phyloP scores from a whole-genome alignment of 2,797 vertebrate genomes.

The Platyrinchus mystaceus region DNA sequence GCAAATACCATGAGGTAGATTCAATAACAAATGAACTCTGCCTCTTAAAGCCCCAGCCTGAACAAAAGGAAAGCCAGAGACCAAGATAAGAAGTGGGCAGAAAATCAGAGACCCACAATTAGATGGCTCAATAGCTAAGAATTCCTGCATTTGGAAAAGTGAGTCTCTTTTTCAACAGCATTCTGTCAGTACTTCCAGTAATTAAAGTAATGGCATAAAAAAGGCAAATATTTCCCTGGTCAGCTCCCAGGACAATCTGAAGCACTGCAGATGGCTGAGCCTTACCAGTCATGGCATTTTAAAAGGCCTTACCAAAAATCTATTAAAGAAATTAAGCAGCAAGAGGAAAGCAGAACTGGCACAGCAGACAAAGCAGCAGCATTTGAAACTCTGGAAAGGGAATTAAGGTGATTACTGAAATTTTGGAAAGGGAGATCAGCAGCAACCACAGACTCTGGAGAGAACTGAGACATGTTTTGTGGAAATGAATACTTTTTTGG shows the following conservation, averaged over 20 bases:
- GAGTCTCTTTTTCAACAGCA: neutral
- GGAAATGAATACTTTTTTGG: neutral
- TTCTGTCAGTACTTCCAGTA: neutral
- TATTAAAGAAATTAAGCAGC: neutral
- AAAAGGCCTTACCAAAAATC: neutral
- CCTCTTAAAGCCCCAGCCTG: neutral
- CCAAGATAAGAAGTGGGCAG: neutral
- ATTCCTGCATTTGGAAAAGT: neutral
- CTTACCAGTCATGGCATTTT: neutral
- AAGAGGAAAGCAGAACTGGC: neutral
- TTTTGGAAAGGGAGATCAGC: neutral
- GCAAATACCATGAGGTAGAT: neutral
- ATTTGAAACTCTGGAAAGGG: neutral
- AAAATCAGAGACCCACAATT: neutral
- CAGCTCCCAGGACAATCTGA: neutral
- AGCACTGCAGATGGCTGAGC: neutral
- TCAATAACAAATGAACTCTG: neutral
- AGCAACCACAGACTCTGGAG: neutral
- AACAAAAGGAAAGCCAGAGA: neutral
- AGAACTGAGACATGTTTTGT: accelerated
- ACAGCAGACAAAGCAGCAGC: neutral
- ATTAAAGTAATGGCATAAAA: neutral
- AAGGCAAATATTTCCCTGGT: neutral
- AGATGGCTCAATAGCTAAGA: neutral
- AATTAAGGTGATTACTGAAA: neutral